These are phyloP conservation scores for Ditula angustiorana DNA, from an alignment of 2,888 invertebrate species.

Conservation along the genomic window DNA sequence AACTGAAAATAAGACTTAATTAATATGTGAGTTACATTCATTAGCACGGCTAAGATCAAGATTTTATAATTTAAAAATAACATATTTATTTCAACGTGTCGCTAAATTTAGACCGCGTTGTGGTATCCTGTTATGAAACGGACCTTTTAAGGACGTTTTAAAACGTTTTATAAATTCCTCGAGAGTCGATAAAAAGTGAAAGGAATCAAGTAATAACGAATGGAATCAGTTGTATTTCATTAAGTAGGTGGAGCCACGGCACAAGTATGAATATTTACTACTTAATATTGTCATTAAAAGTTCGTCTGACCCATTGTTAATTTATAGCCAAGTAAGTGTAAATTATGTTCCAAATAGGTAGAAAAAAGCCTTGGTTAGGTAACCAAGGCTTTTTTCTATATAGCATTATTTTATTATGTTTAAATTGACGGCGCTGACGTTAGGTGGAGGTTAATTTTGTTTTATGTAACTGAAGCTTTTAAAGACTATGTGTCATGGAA, in stretches of 20 bases:
- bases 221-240: constrained; percentile 16
- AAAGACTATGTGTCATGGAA: not conserved
- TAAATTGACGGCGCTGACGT: too few species aligned
- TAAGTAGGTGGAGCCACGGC: constrained; percentile 5
- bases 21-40: not conserved
- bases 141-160: not conserved
- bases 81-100: too few species aligned
- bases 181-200: constrained; percentile 32
- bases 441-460: too few species aligned
- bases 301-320: not conserved
- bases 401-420: too few species aligned
- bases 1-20: not conserved
- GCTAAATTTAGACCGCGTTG: constrained; percentile 10
- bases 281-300: not conserved
- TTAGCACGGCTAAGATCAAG: not conserved
- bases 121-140: constrained; percentile 14
- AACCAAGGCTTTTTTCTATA: too few species aligned
- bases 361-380: too few species aligned
- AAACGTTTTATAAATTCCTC: constrained; percentile 4
- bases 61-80: not conserved
- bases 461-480: too few species aligned
- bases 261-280: not conserved
- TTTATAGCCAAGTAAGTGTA: not conserved
- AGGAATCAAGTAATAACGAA: constrained; percentile 25
- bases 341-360: too few species aligned